Evolutionary conservation across 2,113 vertebrate genomes (phyloP).

Genomic region (Trachemys scripta): DNA sequence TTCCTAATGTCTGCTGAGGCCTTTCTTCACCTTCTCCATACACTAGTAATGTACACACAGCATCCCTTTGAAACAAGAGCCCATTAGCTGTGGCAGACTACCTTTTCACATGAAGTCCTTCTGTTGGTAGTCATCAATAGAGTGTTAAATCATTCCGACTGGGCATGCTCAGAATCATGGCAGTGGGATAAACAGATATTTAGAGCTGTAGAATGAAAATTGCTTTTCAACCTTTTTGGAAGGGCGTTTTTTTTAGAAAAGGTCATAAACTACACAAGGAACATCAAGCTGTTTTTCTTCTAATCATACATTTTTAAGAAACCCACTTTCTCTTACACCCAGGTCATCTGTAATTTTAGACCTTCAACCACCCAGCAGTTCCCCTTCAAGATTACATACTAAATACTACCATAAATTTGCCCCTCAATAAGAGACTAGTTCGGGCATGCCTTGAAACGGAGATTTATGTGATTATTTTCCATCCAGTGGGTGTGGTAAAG

Average conservation of each 20-base stretch:
- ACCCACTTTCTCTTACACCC: conserved; percentile 52
- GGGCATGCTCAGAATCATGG: conserved; percentile 77
- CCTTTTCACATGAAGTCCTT: conserved; percentile 83
- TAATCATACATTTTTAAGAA: conserved; percentile 61
- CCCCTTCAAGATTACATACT: conserved; percentile 59
- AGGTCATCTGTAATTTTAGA: conserved; percentile 76
- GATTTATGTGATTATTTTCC: conserved; percentile 73
- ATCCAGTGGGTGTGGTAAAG: conserved; percentile 55
- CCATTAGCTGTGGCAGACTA: conserved; percentile 84
- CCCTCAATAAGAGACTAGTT: conserved; percentile 60
- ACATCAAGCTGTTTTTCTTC: conserved; percentile 41
- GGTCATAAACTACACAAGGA: conserved; percentile 60
- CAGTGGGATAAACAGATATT: conserved; percentile 76
- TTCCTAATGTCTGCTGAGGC: conserved; percentile 84
- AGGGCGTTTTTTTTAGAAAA: conserved; percentile 45
- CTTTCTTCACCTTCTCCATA: conserved; percentile 84
- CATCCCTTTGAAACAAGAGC: conserved; percentile 86
- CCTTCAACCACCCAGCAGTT: conserved; percentile 54
- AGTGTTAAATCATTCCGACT: conserved; percentile 82
- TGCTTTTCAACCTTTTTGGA: conserved; percentile 69
- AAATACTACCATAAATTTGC: conserved; percentile 53
- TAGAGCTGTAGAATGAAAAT: conserved; percentile 75
- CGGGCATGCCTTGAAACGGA: conserved; percentile 57
- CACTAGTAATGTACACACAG: conserved; percentile 83
- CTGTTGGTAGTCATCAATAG: conserved; percentile 80